Conservation (phyloP, 2,113 vertebrate genomes). For the Pterocles orientalis region DNA sequence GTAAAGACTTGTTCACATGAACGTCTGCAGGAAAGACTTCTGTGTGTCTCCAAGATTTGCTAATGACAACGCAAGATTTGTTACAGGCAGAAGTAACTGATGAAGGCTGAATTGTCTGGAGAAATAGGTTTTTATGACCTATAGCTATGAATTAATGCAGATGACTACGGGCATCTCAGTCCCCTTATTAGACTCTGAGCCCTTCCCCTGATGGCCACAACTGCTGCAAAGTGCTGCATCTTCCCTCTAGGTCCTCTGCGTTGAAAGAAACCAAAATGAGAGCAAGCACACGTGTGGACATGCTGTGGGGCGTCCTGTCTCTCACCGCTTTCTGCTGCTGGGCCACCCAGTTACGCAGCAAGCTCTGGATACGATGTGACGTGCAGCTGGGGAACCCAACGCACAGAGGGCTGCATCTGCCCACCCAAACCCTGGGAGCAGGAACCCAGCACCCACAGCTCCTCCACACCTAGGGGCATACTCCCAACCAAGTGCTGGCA, state of each 20-base stretch:
- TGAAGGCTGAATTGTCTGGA: not conserved
- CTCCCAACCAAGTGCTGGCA: not conserved
- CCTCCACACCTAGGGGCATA: rapidly evolving
- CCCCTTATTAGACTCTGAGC: not conserved
- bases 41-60: not conserved
- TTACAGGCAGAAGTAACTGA: not conserved
- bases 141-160: not conserved
- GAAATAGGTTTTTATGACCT: not conserved
- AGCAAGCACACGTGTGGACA: rapidly evolving
- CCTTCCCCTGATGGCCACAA: not conserved
- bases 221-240: not conserved
- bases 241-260: not conserved
- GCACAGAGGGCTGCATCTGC: not conserved
- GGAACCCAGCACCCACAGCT: not conserved
- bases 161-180: not conserved
- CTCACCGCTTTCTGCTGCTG: not conserved
- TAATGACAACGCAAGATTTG: not conserved
- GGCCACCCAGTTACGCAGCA: rapidly evolving
- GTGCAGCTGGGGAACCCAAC: not conserved
- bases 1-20: not conserved
- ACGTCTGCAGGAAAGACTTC: not conserved
- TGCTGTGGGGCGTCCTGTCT: not conserved
- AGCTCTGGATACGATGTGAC: rapidly evolving
- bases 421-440: not conserved
- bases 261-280: not conserved